Evolutionary conservation across 2,113 vertebrate genomes (phyloP).

Genomic region (Tamias sibiricus): DNA sequence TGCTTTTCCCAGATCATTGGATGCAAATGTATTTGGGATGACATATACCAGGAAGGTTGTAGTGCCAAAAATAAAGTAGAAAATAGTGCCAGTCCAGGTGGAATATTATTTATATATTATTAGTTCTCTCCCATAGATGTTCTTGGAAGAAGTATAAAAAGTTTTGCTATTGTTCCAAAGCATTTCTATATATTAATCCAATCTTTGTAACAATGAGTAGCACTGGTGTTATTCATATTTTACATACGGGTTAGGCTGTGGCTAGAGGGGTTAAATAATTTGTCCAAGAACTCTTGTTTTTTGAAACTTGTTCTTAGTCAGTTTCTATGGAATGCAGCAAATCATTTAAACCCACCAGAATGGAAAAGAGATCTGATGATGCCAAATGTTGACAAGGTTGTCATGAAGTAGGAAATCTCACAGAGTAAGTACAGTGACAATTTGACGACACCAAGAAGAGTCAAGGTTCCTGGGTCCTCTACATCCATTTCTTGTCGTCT

Average conservation of each 20-base stretch:
- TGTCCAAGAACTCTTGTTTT: neutral
- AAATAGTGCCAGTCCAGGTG: neutral
- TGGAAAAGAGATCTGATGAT: neutral
- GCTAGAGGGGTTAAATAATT: neutral
- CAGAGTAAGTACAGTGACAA: neutral
- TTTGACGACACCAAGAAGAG: neutral
- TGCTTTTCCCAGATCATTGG: neutral
- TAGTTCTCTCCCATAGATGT: neutral
- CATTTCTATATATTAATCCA: neutral
- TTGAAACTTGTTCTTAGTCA: neutral
- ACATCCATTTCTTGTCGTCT: neutral
- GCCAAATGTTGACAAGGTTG: neutral
- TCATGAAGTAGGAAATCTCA: neutral
- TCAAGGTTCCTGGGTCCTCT: neutral
- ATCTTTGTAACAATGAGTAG: neutral
- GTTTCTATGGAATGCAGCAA: neutral
- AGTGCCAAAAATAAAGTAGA: neutral
- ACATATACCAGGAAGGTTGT: neutral
- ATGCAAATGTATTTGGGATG: neutral
- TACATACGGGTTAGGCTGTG: neutral
- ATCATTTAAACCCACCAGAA: neutral
- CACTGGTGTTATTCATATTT: neutral
- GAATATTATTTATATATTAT: neutral
- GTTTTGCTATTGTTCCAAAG: neutral
- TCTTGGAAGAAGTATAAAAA: neutral